Evolutionary conservation across 2,797 vertebrate genomes (phyloP).

Genomic region (Protonibea diacanthus): DNA sequence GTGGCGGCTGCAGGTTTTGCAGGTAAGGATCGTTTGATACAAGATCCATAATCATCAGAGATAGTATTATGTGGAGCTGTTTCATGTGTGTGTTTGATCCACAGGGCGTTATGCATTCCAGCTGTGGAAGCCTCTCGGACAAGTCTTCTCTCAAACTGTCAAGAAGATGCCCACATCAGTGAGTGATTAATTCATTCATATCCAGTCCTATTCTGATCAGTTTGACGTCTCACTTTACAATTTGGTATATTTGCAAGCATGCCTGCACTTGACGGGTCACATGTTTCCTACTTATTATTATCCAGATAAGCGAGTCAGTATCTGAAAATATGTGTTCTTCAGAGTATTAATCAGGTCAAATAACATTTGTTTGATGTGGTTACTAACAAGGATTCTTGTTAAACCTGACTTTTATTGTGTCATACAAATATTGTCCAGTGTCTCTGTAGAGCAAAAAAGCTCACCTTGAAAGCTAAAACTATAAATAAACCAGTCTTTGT

Average conservation of each 20-base stretch:
- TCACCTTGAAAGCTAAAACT: no score
- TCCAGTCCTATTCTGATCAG: background rate
- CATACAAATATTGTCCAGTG: no score
- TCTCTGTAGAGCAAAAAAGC: no score
- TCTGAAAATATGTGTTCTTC: background rate
- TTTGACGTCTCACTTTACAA: background rate
- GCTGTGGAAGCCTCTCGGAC: slow-evolving; percentile 93
- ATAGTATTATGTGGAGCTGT: slow-evolving; percentile 1
- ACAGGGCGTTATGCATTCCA: slow-evolving; percentile 91
- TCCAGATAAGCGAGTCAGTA: background rate
- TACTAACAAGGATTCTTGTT: background rate
- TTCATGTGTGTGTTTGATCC: slow-evolving; percentile 37
- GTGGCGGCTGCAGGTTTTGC: slow-evolving; percentile 92
- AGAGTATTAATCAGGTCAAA: background rate
- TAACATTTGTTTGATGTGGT: background rate
- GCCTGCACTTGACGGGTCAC: background rate
- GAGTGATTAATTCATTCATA: slow-evolving; percentile 71
- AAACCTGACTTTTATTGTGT: background rate
- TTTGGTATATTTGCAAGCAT: background rate
- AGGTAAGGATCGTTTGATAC: slow-evolving; percentile 80
- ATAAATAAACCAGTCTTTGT: no score
- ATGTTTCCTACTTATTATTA: background rate
- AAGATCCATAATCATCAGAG: background rate
- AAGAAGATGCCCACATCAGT: slow-evolving; percentile 90
- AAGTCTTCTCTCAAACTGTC: slow-evolving; percentile 88